These are phyloP conservation scores for Dendrocincla tyrannina DNA, from an alignment of 2,797 vertebrate species.

Conservation along the genomic window DNA sequence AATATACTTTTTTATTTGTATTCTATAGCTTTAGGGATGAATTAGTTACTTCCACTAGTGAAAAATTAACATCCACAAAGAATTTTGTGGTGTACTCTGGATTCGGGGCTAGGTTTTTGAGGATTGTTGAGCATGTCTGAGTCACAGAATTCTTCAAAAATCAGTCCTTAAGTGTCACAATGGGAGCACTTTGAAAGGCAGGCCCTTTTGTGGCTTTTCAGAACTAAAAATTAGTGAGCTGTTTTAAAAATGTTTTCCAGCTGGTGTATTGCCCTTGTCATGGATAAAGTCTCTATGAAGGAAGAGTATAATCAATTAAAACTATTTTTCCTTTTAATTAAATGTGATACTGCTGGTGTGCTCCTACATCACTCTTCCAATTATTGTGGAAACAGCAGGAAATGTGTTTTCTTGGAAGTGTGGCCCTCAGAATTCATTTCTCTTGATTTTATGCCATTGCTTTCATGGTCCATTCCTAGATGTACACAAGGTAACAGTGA, in stretches of 20 bases:
- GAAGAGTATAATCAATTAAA: neutral
- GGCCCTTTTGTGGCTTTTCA: neutral
- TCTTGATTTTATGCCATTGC: neutral
- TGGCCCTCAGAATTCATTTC: neutral
- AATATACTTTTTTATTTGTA: neutral
- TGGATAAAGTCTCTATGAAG: neutral
- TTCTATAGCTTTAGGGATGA: neutral
- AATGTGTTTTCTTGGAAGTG: neutral
- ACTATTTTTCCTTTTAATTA: conserved; percentile 20
- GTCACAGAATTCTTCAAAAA: neutral
- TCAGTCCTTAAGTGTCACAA: neutral
- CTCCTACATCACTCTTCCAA: neutral
- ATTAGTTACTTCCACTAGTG: neutral
- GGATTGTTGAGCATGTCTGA: neutral
- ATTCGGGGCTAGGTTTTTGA: neutral
- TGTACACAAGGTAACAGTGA: neutral
- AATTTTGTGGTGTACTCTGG: neutral
- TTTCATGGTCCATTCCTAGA: neutral
- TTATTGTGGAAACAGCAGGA: neutral
- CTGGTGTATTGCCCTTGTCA: neutral
- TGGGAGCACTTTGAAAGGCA: neutral
- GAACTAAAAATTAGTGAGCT: neutral
- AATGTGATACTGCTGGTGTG: neutral
- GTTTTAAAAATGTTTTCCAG: neutral
- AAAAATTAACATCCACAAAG: neutral